phyloP scores from a whole-genome alignment of 2,888 invertebrate genomes.

The Arrhopalites spinosus region DNA sequence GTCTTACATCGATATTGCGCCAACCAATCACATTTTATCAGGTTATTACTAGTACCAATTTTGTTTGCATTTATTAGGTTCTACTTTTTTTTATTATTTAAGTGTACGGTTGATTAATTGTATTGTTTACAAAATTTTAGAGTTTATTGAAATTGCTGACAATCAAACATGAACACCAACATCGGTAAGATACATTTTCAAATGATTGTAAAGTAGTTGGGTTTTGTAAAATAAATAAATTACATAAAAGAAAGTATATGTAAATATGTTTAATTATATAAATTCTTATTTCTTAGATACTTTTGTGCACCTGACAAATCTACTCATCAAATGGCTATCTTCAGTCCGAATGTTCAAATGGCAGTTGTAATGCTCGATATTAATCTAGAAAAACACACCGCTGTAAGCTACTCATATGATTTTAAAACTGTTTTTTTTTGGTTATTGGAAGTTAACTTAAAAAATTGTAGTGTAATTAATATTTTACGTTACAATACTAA shows the following conservation, averaged over 20 bases:
- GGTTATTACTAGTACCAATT: no score
- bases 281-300: no score
- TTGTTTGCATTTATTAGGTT: background rate
- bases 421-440: background rate
- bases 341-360: conserved; percentile 43
- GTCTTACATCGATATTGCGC: conserved; percentile 66
- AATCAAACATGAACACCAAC: conserved; percentile 36
- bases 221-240: no score
- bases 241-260: no score
- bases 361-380: conserved; percentile 52
- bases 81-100: background rate
- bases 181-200: no score
- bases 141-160: conserved; percentile 42
- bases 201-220: no score
- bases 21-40: conserved; percentile 71
- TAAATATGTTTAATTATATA: no score
- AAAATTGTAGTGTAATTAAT: no score
- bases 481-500: no score
- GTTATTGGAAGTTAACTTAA: no score
- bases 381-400: conserved; percentile 43
- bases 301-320: conserved; percentile 49
- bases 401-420: conserved; percentile 25
- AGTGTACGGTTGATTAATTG: conserved; percentile 1
- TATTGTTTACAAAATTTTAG: conserved; percentile 31
- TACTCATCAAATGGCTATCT: conserved; percentile 52